Evolutionary conservation across 2,888 invertebrate genomes (phyloP), one percentile per base, ranked within the genome.

Genomic region (Cryptocephalus moraei): DNA sequence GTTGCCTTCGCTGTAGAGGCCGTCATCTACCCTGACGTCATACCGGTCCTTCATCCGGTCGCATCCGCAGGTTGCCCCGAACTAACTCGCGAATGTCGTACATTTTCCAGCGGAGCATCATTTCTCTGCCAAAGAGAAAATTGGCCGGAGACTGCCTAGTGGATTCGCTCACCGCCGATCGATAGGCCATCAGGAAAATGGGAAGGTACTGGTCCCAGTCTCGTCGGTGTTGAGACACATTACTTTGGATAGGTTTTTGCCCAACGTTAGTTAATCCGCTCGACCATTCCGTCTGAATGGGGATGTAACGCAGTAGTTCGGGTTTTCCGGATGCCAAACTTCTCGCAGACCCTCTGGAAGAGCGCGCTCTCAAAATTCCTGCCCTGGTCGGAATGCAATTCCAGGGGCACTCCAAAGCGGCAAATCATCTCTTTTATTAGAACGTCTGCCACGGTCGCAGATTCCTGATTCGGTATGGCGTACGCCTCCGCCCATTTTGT

Each of bases 361-460:
- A 63, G n/a, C 3, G 33, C 60, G 64, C 45, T 61, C 60, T 22
- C 55, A 36, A 61, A 65, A 44, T 62, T 60, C n/a, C 54, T 39
- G 9, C 60, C 63, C 50, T 64, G 46, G 39, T 52, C 52, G 9
- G 46, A 45, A 33, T 50, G 46, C 10, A 52, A 10, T 10, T 53
- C 51, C 12, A 46, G 11, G 2, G 57, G 54, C 1, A 52, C 42
- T 8, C 60, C 58, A 33, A 51, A 56, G 11, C 53, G 44, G 39
- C 52, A 49, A 11, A 43, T 33, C 12, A 57, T 33, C 2, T 56
- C 38, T 14, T 60, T 33, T 4, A 59, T 53, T 12, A 62, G 48
- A 8, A 39, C 49, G 33, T 50, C 43, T 0, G 65, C 63, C 9
- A 47, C 47, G 13, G 33, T 32, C 8, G 43, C 43, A 32, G 39